These are phyloP conservation scores for Drosophila sproati DNA, from an alignment of 1,140 invertebrate genomes.

Conservation along the genomic window DNA sequence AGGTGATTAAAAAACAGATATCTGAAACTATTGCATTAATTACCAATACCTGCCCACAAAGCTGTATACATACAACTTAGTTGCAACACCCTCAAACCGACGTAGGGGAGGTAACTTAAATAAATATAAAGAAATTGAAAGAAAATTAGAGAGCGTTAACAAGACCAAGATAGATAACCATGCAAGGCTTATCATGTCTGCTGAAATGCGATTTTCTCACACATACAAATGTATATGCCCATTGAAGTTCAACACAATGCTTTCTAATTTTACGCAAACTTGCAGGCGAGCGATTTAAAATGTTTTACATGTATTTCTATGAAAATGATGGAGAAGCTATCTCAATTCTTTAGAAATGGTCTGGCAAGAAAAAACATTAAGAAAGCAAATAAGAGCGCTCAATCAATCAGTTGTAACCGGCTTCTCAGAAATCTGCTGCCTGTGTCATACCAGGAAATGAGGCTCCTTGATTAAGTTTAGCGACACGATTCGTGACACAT, in stretches of 20 bases:
- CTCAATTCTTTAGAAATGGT: slow-evolving; percentile 50
- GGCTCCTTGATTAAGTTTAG: too few species aligned
- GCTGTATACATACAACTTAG: too few species aligned
- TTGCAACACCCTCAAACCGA: background rate
- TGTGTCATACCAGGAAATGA: too few species aligned
- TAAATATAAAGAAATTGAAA: background rate
- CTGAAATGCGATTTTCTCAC: slow-evolving; percentile 56
- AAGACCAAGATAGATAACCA: background rate
- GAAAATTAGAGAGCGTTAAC: background rate
- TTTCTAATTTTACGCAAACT: slow-evolving; percentile 73
- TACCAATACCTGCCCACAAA: slow-evolving; percentile 6
- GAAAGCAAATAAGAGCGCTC: background rate
- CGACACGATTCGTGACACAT: too few species aligned
- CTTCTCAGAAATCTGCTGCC: background rate
- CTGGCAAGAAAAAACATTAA: slow-evolving; percentile 17
- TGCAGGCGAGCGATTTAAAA: slow-evolving; percentile 42
- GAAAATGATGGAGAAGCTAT: slow-evolving; percentile 33
- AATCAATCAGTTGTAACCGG: background rate
- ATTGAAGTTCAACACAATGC: slow-evolving; percentile 69
- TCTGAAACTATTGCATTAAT: slow-evolving; percentile 52
- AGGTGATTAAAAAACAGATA: background rate
- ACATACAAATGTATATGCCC: slow-evolving; percentile 62
- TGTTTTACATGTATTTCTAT: slow-evolving; percentile 42
- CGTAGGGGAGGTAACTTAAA: background rate
- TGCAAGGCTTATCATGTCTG: too few species aligned